phyloP scores from a whole-genome alignment of 1,140 invertebrate genomes.

The Aphis craccivora region DNA sequence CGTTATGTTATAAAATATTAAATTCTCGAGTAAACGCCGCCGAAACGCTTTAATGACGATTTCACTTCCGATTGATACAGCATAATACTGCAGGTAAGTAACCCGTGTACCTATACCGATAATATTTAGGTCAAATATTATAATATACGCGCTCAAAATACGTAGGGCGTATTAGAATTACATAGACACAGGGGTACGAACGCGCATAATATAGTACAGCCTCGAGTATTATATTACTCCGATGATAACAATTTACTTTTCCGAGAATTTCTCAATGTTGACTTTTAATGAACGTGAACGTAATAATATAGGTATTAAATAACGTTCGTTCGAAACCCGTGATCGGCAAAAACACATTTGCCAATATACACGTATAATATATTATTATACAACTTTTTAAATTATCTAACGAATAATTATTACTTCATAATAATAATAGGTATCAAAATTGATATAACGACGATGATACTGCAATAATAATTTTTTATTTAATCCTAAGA shows the following conservation, averaged over 20 bases:
- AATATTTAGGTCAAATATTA: background rate
- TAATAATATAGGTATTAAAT: background rate
- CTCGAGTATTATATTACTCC: background rate
- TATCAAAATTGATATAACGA: background rate
- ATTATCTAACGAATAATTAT: background rate
- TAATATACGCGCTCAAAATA: background rate
- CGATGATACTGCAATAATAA: background rate
- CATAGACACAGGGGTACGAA: background rate
- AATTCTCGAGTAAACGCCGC: background rate
- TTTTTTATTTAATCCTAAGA: background rate
- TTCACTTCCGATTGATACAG: background rate
- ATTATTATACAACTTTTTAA: too few relatives aligned
- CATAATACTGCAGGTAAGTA: too few relatives aligned
- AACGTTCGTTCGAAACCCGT: background rate
- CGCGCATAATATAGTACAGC: background rate
- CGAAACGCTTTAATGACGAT: background rate
- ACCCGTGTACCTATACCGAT: background rate
- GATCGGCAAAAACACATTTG: background rate
- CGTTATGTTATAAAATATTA: too few relatives aligned
- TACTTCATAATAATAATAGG: background rate
- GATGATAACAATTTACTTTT: conserved; percentile 4
- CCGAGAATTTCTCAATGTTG: background rate
- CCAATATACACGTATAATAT: too few relatives aligned
- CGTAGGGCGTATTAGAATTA: background rate
- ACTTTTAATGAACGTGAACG: background rate